Percentiles rank a stretch among this genome's conserved stretches.
Evolutionary conservation across 2,113 vertebrate species (phyloP).

Genomic region (Centrocercus urophasianus): DNA sequence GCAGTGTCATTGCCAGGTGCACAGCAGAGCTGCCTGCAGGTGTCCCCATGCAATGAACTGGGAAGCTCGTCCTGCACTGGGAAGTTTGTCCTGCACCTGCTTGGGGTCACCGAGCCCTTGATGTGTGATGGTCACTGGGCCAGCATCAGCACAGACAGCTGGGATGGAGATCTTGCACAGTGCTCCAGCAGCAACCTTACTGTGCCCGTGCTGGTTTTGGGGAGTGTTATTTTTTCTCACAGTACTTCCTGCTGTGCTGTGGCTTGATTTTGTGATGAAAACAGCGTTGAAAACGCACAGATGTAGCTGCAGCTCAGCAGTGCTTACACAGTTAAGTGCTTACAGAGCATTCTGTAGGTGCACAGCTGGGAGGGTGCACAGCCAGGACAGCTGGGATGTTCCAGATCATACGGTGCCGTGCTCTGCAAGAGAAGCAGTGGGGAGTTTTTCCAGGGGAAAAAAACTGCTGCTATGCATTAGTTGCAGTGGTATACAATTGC

Average conservation of each 20-base stretch:
- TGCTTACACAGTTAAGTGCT: neutral
- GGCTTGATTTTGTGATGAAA: neutral
- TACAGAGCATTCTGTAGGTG: neutral
- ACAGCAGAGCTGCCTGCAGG: neutral
- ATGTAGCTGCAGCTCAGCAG: neutral
- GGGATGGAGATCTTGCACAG: neutral
- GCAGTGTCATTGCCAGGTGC: neutral
- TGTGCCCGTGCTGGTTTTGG: neutral
- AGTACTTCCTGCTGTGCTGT: neutral
- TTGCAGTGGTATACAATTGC: neutral
- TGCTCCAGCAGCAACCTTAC: neutral
- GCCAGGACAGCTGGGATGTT: neutral
- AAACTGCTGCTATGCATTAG: neutral
- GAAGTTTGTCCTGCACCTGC: neutral
- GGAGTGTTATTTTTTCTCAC: neutral
- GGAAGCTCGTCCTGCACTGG: neutral
- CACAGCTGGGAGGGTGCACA: neutral
- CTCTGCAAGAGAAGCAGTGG: neutral
- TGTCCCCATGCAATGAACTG: no score
- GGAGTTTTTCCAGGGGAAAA: neutral
- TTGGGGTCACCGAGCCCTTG: accelerated
- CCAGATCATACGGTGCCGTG: neutral
- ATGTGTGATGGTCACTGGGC: neutral
- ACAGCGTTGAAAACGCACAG: neutral
- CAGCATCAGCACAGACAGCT: accelerated